These are phyloP conservation scores for Zaprionus obscuricornis DNA, from an alignment of 2,888 invertebrate species.

Conservation along the genomic window DNA sequence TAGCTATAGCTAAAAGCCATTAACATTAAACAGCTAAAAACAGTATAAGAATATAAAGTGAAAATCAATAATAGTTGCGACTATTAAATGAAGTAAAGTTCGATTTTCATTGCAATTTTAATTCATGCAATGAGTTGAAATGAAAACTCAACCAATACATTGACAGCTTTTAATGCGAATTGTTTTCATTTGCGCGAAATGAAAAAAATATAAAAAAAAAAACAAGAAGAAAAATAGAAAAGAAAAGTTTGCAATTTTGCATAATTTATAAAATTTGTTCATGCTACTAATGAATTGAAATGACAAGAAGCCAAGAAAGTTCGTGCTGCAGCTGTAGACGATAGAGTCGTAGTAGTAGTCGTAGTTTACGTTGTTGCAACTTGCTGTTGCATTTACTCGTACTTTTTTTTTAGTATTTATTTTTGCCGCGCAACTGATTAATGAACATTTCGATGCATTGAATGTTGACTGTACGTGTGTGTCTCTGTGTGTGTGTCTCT, in stretches of 20 bases:
- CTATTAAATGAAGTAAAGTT: too few species aligned
- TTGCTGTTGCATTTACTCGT: neutral
- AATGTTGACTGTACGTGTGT: constrained; percentile 32
- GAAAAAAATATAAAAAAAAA: too few species aligned
- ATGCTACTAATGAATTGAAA: constrained; percentile 56
- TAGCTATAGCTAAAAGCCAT: too few species aligned
- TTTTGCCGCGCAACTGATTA: constrained; percentile 54
- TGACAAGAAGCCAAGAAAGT: constrained; percentile 53
- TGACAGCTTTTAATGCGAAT: constrained; percentile 3
- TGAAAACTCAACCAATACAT: too few species aligned
- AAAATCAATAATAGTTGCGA: too few species aligned
- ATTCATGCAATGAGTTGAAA: too few species aligned
- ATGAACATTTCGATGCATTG: constrained; percentile 67
- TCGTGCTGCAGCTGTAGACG: constrained; percentile 14
- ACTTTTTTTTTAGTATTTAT: constrained; percentile 34
- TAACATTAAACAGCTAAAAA: too few species aligned
- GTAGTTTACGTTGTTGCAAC: too few species aligned
- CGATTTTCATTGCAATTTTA: too few species aligned
- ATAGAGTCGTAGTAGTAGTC: too few species aligned
- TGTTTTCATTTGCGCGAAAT: neutral
- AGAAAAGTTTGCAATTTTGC: constrained; percentile 32
- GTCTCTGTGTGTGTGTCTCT: neutral
- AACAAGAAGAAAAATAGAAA: too few species aligned
- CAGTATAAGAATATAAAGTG: too few species aligned
- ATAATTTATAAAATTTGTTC: constrained; percentile 54